A percentile compares a stretch with the other conserved stretches of the same genome.
Evolutionary conservation across 2,797 vertebrate genomes (phyloP).

Genomic region (Anomalospiza imberbis): DNA sequence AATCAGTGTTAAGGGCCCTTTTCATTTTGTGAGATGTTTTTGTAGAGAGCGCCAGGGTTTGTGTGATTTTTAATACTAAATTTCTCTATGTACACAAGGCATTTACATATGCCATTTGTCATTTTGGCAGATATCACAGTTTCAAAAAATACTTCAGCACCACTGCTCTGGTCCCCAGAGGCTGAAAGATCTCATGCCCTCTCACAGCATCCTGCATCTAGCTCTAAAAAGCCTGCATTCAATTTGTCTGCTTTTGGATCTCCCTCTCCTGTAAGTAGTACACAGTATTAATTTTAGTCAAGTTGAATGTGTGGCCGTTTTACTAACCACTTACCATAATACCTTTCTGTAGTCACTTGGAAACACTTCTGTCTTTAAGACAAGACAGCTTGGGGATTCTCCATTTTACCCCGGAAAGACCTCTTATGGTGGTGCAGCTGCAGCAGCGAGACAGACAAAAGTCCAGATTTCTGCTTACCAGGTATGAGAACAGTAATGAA

Average conservation of each 20-base stretch:
- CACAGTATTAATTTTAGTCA: neutral
- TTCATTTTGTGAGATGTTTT: neutral
- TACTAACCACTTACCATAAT: constrained; percentile 22
- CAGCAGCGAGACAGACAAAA: constrained; percentile 77
- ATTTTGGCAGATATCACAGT: constrained; percentile 85
- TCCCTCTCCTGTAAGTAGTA: constrained; percentile 75
- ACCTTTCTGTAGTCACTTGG: constrained; percentile 80
- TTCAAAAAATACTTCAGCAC: constrained; percentile 86
- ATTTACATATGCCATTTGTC: neutral
- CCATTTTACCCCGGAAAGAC: constrained; percentile 98
- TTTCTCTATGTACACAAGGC: neutral
- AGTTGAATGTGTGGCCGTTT: neutral
- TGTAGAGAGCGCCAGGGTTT: neutral
- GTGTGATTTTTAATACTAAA: neutral
- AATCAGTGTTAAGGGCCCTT: neutral
- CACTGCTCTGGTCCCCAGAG: constrained; percentile 91
- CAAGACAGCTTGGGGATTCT: constrained; percentile 92
- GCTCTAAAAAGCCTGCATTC: constrained; percentile 92
- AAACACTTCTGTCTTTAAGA: constrained; percentile 87
- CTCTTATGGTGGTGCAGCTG: constrained; percentile 91
- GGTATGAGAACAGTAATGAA: constrained; percentile 68
- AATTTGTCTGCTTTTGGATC: constrained; percentile 93
- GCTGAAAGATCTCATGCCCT: constrained; percentile 84
- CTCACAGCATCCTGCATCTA: constrained; percentile 81
- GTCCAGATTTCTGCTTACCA: constrained; percentile 85